Evolutionary conservation across 2,797 vertebrate genomes (phyloP), one percentile per base, ranked within the genome.

Genomic region (Mycteria americana): DNA sequence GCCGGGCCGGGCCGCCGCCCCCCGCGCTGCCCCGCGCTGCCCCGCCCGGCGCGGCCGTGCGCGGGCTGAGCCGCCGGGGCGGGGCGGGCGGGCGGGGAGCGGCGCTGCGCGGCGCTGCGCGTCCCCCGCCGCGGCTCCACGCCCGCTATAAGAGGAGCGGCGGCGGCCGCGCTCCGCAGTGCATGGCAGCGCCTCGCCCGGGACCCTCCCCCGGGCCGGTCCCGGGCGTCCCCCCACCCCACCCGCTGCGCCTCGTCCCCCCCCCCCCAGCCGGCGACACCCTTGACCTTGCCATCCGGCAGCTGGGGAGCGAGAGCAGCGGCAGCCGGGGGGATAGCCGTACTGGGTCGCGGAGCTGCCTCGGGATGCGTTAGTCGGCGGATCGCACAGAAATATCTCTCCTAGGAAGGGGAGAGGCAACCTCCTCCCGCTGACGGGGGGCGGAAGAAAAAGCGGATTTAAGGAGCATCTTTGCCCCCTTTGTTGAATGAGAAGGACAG

Each of bases 401-500:
- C 24, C 83, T 8, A 62, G 88, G 48, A 45, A 74, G 51, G 37
- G n/a, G 60, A 50, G 68, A 39, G 65, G 51, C 59, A 30, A 9
- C 45, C 79, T 59, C 64, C 57, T 74, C 80, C 67, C 43, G 4
- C 51, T 57, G 69, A 5, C 18, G n/a, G 56, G 25, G 25, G 28
- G 11, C 6, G 39, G 50, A 28, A 39, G 64, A 35, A 37, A 79
- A 74, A 31, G 80, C 89, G 95, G 95, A 92, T 96, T 97, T 94
- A 57, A 91, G 48, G 92, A 93, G 92, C 97, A 51, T 79, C 91
- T 88, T 82, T 83, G 81, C 77, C 97, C 93, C 96, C 89, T 91
- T 97, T 97, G 74, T 96, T 97, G 98, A 90, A 93, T 97, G 98
- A 98, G 97, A 92, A 97, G 97, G 94, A 67, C 96, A 19, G 96